Conservation (phyloP, 2,113 vertebrate genomes). For the Galeopterus variegatus region DNA sequence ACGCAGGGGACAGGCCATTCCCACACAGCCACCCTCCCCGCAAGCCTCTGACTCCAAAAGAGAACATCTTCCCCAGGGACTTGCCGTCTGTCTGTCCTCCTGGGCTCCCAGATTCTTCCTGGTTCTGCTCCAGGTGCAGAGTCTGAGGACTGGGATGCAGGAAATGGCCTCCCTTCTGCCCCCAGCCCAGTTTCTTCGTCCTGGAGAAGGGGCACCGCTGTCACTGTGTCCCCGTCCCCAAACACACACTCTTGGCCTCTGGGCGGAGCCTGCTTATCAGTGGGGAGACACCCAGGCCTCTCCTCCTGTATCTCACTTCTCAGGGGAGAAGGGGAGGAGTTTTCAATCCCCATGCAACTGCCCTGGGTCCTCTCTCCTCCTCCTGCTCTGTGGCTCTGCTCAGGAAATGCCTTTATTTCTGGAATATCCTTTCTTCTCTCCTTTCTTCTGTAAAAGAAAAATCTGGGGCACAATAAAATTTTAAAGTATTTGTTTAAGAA, state of each 20-base stretch:
- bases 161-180: background rate
- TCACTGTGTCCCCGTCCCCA: background rate
- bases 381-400: background rate
- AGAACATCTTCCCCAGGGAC: background rate
- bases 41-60: background rate
- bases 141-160: background rate
- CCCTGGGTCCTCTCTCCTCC: background rate
- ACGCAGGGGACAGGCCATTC: background rate
- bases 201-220: slow-evolving; percentile 47
- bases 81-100: slow-evolving; percentile 45
- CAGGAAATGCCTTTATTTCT: slow-evolving; percentile 24
- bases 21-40: background rate
- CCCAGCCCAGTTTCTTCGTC: background rate
- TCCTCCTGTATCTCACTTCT: slow-evolving; percentile 75
- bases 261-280: slow-evolving; percentile 76
- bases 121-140: background rate
- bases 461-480: background rate
- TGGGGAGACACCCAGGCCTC: slow-evolving; percentile 39
- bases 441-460: background rate
- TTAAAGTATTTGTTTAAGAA: background rate
- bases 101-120: background rate
- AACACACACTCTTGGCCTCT: slow-evolving; percentile 8
- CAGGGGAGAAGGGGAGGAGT: slow-evolving; percentile 55
- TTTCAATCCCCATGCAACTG: background rate
- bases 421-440: background rate